These are phyloP conservation scores for Hylyphantes graminicola DNA, from an alignment of 1,140 invertebrate species.

Conservation along the genomic window DNA sequence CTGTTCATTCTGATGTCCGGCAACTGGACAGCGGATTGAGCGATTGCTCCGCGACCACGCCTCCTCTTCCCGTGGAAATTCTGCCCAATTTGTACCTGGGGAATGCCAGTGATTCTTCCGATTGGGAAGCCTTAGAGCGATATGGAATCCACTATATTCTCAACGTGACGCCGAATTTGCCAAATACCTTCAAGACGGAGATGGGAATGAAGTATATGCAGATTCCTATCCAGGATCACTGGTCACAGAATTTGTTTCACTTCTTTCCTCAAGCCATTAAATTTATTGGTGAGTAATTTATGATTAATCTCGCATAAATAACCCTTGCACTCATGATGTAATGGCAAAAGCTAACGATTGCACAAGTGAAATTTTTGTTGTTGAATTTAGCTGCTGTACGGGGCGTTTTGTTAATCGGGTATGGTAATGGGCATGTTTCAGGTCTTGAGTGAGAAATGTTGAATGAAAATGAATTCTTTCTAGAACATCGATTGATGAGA, in stretches of 20 bases:
- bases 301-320: neutral
- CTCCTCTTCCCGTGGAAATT: slow-evolving; percentile 89
- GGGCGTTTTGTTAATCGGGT: too few relatives aligned
- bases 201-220: slow-evolving; percentile 71
- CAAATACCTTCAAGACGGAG: slow-evolving; percentile 77
- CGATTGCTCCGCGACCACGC: slow-evolving; percentile 61
- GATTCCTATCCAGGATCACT: slow-evolving; percentile 72
- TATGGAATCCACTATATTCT: slow-evolving; percentile 80
- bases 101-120: slow-evolving; percentile 86
- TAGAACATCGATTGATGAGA: too few relatives aligned
- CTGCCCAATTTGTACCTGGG: slow-evolving; percentile 87
- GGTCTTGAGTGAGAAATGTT: too few relatives aligned
- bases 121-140: slow-evolving; percentile 76
- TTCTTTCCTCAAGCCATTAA: slow-evolving; percentile 70
- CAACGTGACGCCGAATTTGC: slow-evolving; percentile 84
- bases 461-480: too few relatives aligned
- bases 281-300: slow-evolving; percentile 67
- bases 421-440: too few relatives aligned
- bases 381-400: too few relatives aligned
- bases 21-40: slow-evolving; percentile 48
- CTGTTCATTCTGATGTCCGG: slow-evolving; percentile 61
- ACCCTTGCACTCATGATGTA: neutral
- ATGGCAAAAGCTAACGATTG: too few relatives aligned
- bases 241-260: slow-evolving; percentile 70
- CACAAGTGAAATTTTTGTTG: too few relatives aligned